These are phyloP conservation scores for Ranitomeya imitator DNA, from an alignment of 2,113 vertebrate species.

Conservation along the genomic window DNA sequence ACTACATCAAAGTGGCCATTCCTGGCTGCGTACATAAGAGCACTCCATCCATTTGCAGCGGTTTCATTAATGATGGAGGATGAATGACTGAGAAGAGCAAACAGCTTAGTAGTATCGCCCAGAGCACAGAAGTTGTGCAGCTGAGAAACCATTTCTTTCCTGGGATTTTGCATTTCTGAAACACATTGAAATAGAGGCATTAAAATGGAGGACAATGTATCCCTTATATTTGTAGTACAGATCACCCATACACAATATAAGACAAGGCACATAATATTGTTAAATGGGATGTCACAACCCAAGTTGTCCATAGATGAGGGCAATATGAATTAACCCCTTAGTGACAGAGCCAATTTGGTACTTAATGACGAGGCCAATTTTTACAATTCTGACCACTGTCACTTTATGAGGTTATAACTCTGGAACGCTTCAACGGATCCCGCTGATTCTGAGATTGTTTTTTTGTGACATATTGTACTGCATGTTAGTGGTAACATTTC, in stretches of 20 bases:
- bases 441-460: no score
- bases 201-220: neutral
- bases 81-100: conserved; percentile 68
- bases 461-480: no score
- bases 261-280: neutral
- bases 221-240: neutral
- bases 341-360: no score
- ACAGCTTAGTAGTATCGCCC: conserved; percentile 76
- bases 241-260: neutral
- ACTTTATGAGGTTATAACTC: no score
- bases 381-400: no score
- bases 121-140: conserved; percentile 78
- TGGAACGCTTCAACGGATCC: no score
- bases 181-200: conserved; percentile 59
- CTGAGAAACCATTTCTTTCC: conserved; percentile 71
- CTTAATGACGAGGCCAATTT: no score
- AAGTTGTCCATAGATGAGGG: neutral
- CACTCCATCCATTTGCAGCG: conserved; percentile 85
- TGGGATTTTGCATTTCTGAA: conserved; percentile 64
- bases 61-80: conserved; percentile 77
- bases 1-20: conserved; percentile 80
- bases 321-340: no score
- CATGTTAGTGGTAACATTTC: no score
- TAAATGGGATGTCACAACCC: neutral
- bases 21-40: conserved; percentile 87